Evolutionary conservation across 2,113 vertebrate species (phyloP).

Genomic region (Bubalus kerabau): DNA sequence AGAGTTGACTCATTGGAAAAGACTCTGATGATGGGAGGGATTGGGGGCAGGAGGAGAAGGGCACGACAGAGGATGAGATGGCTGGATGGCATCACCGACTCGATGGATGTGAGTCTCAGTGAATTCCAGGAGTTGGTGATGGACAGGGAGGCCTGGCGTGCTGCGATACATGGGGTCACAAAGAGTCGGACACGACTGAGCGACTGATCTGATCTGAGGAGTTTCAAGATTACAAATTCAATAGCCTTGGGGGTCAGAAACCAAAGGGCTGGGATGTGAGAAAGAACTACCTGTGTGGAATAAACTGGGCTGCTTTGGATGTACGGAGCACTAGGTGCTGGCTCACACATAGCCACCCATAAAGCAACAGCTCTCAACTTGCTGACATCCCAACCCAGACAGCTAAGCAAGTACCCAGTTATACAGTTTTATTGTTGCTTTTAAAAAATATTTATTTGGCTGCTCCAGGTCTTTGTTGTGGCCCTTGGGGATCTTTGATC

Average conservation of each 20-base stretch:
- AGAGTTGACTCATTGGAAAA: too few relatives aligned
- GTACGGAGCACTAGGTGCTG: neutral
- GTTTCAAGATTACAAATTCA: neutral
- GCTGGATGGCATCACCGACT: too few relatives aligned
- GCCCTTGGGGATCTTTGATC: neutral
- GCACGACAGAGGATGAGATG: too few relatives aligned
- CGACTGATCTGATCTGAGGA: too few relatives aligned
- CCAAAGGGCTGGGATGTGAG: neutral
- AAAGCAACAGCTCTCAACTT: neutral
- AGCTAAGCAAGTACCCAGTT: neutral
- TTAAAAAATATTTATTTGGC: neutral
- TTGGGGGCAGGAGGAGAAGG: too few relatives aligned
- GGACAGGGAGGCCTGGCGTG: too few relatives aligned
- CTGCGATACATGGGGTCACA: too few relatives aligned
- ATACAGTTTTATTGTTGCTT: neutral
- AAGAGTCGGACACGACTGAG: too few relatives aligned
- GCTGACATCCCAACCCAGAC: neutral
- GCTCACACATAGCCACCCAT: neutral
- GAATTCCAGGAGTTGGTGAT: too few relatives aligned
- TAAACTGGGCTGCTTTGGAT: neutral
- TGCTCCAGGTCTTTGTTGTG: neutral
- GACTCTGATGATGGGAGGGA: too few relatives aligned
- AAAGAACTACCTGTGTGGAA: neutral
- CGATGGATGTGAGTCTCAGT: too few relatives aligned
- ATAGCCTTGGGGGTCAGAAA: neutral